Conservation (phyloP, 1,140 invertebrate species). For the Bombus balteatus region DNA sequence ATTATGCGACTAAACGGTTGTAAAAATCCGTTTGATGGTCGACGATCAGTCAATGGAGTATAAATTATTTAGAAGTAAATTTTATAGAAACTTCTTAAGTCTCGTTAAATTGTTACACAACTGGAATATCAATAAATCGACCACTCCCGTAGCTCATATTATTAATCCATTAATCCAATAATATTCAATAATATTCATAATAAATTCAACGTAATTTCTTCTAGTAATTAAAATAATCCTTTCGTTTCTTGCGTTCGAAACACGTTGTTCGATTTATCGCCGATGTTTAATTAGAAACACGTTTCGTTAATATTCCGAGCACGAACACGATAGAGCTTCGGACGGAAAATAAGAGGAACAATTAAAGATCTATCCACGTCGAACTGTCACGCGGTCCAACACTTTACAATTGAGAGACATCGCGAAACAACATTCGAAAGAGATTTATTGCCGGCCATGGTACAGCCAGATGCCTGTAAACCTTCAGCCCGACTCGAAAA, state of each 20-base stretch:
- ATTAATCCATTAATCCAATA: too few relatives aligned
- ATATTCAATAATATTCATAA: too few relatives aligned
- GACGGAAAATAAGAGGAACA: background rate
- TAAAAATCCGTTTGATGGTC: too few relatives aligned
- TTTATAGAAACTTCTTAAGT: background rate
- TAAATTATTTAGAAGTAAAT: background rate
- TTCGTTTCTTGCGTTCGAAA: background rate
- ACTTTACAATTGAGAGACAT: constrained; percentile 10
- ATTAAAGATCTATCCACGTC: constrained; percentile 18
- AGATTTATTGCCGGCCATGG: constrained; percentile 7
- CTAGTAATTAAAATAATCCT: background rate
- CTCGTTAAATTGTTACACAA: too few relatives aligned
- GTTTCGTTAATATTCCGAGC: background rate
- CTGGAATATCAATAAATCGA: too few relatives aligned
- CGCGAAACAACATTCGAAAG: constrained; percentile 16
- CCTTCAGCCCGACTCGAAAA: constrained; percentile 21
- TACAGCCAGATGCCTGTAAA: constrained; percentile 11
- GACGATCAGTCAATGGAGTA: background rate
- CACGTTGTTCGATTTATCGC: background rate
- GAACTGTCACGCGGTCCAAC: background rate
- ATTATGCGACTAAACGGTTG: too few relatives aligned
- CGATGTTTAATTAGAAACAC: background rate
- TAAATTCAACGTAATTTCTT: background rate
- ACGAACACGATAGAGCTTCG: background rate
- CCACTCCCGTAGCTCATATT: too few relatives aligned